Conservation (phyloP, 2,888 invertebrate species). For the Xestia rhomboidea region DNA sequence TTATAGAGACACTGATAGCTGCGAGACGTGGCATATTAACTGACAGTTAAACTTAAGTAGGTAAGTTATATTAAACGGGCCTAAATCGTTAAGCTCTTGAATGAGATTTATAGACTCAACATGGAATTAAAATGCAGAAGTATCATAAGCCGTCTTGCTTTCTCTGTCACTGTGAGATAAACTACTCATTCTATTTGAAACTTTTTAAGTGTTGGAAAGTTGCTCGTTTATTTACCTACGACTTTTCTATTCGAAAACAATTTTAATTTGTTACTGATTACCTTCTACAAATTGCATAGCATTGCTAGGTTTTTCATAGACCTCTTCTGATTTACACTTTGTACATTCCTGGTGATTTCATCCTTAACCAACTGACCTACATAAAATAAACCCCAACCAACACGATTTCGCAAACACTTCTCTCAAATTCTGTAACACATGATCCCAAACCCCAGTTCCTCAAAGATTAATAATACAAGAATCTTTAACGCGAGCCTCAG, state of each 20-base stretch:
- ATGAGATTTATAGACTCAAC: background rate
- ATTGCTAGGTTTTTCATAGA: background rate
- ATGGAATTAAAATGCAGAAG: background rate
- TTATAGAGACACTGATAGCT: too few species aligned
- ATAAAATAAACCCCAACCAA: background rate
- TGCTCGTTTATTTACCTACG: background rate
- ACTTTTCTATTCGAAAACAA: background rate
- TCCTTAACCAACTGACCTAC: background rate
- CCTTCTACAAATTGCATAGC: background rate
- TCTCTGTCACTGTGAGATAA: background rate
- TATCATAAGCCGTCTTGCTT: background rate
- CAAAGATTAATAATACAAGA: conserved; percentile 32
- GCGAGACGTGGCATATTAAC: too few species aligned
- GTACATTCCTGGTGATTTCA: background rate
- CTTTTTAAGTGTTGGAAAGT: background rate
- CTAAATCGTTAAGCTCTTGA: too few species aligned
- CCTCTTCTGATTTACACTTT: background rate
- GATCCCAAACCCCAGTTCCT: conserved; percentile 13
- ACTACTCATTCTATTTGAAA: background rate
- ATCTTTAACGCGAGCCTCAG: conserved; percentile 39
- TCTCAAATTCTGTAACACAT: background rate
- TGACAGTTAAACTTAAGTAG: too few species aligned
- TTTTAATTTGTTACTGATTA: background rate
- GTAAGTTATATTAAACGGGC: too few species aligned
- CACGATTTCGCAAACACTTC: background rate